phyloP scores from a whole-genome alignment of 1,140 invertebrate species.

The Diprion similis region DNA sequence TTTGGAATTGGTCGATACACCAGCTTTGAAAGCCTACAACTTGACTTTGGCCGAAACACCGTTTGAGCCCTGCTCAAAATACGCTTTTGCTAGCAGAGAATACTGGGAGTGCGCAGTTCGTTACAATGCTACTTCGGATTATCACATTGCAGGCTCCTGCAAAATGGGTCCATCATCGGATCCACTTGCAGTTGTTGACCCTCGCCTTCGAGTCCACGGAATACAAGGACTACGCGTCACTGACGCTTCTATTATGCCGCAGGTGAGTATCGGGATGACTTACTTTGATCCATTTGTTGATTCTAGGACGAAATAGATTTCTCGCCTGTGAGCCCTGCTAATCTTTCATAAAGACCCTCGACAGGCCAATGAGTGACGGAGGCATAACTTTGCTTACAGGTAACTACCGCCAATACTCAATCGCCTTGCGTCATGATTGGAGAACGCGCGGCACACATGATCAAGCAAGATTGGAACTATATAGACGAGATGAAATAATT shows the following conservation, averaged over 20 bases:
- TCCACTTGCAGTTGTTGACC: conserved; percentile 60
- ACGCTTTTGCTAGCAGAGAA: conserved; percentile 71
- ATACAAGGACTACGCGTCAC: conserved; percentile 57
- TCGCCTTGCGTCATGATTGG: conserved; percentile 66
- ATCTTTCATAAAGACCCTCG: too few relatives aligned
- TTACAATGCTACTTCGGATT: conserved; percentile 58
- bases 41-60: conserved; percentile 55
- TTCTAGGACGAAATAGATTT: neutral
- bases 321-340: conserved; percentile 12
- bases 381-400: conserved; percentile 25
- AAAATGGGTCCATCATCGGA: conserved; percentile 64
- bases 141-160: conserved; percentile 66
- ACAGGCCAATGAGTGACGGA: too few relatives aligned
- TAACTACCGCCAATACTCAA: conserved; percentile 59
- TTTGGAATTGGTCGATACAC: conserved; percentile 54
- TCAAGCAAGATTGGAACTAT: conserved; percentile 51
- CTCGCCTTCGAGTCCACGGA: conserved; percentile 54
- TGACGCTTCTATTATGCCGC: conserved; percentile 57
- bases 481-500: too few relatives aligned
- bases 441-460: conserved; percentile 65
- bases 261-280: conserved; percentile 32
- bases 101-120: conserved; percentile 82
- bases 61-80: conserved; percentile 63
- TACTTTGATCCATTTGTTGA: neutral
- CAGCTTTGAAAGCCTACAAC: conserved; percentile 57